Percentiles rank a stretch among this genome's conserved stretches.
These are phyloP conservation scores for Diplodus sargus DNA, from an alignment of 2,797 vertebrate genomes.

Conservation along the genomic window DNA sequence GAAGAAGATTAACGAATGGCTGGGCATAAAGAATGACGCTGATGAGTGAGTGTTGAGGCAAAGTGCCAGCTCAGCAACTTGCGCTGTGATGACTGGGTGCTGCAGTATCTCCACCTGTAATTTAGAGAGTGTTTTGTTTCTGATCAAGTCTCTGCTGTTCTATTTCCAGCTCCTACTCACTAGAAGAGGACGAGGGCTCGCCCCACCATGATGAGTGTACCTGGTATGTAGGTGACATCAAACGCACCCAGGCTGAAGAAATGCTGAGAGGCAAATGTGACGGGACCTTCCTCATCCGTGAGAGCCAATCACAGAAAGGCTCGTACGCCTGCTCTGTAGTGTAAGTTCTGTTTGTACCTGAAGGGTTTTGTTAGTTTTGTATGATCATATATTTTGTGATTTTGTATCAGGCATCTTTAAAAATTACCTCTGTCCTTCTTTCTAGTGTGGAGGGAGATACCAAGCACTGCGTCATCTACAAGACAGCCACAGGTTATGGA, in stretches of 20 bases:
- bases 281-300: constrained; percentile 95
- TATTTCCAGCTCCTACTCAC: constrained; percentile 87
- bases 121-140: constrained; percentile 7
- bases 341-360: constrained; percentile 81
- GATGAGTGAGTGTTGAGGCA: constrained; percentile 91
- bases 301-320: constrained; percentile 93
- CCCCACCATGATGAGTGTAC: constrained; percentile 92
- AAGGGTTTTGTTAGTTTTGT: not conserved
- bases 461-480: constrained; percentile 96
- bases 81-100: not conserved
- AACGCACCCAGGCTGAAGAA: constrained; percentile 91
- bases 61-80: not conserved
- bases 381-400: not conserved
- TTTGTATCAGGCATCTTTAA: too few species aligned
- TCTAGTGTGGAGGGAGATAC: constrained; percentile 91
- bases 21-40: constrained; percentile 95
- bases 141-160: constrained; percentile 4
- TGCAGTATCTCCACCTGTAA: not conserved
- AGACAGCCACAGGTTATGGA: constrained; percentile 91
- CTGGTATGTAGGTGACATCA: constrained; percentile 95
- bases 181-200: constrained; percentile 88
- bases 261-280: constrained; percentile 91
- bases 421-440: constrained; percentile 28
- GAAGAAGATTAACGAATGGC: constrained; percentile 98
- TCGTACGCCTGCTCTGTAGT: constrained; percentile 95